phyloP scores from a whole-genome alignment of 1,140 invertebrate genomes.

The Oreohelix idahoensis region DNA sequence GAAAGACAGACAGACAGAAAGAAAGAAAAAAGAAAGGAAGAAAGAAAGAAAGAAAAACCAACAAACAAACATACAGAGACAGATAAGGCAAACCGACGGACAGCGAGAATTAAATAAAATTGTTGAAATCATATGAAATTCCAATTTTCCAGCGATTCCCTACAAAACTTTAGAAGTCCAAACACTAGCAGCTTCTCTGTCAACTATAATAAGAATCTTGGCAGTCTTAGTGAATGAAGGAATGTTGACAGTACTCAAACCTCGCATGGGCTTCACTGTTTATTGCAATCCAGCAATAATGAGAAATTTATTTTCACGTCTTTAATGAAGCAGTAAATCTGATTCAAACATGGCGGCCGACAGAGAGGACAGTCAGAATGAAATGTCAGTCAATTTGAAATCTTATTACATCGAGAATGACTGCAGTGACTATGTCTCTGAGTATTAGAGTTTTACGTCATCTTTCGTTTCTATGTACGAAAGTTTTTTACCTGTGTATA shows the following conservation, averaged over 20 bases:
- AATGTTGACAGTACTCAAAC: background rate
- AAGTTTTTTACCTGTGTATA: too few species aligned
- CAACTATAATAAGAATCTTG: background rate
- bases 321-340: background rate
- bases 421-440: too few species aligned
- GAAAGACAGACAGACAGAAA: background rate
- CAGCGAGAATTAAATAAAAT: background rate
- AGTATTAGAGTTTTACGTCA: too few species aligned
- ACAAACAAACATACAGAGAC: background rate
- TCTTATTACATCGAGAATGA: too few species aligned
- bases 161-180: background rate
- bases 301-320: background rate
- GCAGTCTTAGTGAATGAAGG: background rate
- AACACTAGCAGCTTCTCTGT: background rate
- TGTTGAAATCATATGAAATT: background rate
- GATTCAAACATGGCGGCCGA: background rate
- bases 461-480: too few species aligned
- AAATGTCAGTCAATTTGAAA: too few species aligned
- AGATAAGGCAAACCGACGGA: background rate
- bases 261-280: background rate
- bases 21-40: conserved; percentile 1
- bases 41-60: background rate
- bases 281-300: background rate
- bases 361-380: too few species aligned
- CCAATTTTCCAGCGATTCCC: background rate